phyloP scores from a whole-genome alignment of 2,113 vertebrate genomes.

The Cacatua alba region DNA sequence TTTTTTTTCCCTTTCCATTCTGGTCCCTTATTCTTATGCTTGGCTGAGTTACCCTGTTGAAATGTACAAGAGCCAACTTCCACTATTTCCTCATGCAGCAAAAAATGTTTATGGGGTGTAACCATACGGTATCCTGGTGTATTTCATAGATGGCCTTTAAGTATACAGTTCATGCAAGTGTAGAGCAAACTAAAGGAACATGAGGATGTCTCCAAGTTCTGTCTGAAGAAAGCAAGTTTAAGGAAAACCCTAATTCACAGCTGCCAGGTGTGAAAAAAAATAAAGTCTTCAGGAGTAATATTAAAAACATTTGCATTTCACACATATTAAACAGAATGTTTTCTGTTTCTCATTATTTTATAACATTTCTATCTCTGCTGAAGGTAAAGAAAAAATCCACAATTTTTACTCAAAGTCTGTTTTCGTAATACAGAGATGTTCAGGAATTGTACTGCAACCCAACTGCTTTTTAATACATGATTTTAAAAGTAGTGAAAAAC shows the following conservation, averaged over 20 bases:
- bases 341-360: neutral
- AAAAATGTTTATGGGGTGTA: neutral
- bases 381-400: neutral
- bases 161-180: neutral
- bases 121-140: neutral
- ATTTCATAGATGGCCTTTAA: neutral
- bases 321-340: neutral
- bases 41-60: neutral
- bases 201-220: neutral
- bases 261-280: neutral
- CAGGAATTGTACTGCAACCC: neutral
- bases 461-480: neutral
- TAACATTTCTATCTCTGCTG: neutral
- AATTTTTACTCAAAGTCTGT: neutral
- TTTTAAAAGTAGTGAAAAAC: neutral
- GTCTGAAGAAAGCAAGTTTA: neutral
- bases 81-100: neutral
- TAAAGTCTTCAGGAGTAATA: too few species aligned
- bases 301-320: neutral
- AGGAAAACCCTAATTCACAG: neutral
- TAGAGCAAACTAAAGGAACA: neutral
- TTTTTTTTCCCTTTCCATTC: neutral
- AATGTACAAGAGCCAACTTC: neutral
- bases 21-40: slow-evolving; percentile 17
- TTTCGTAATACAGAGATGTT: neutral